Evolutionary conservation across 2,113 vertebrate species (phyloP).

Genomic region (Triplophysa dalaica): DNA sequence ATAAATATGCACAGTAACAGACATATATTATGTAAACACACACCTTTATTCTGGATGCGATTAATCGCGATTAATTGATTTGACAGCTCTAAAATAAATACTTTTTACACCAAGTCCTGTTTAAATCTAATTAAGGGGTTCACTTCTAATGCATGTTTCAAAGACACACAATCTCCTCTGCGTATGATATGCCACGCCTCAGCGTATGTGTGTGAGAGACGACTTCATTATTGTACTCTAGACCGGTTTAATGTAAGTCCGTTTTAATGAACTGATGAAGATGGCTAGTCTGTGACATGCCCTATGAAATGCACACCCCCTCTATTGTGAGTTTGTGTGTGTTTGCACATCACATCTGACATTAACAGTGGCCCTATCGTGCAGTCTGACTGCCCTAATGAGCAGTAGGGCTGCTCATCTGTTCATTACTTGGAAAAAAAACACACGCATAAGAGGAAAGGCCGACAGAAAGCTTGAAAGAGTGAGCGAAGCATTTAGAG

Average conservation of each 20-base stretch:
- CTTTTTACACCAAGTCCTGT: neutral
- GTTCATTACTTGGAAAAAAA: slow-evolving; percentile 63
- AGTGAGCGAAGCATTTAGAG: neutral
- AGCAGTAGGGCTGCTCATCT: slow-evolving; percentile 57
- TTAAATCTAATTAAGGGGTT: slow-evolving; percentile 15
- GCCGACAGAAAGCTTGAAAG: slow-evolving; percentile 46
- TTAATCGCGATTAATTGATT: too few relatives aligned
- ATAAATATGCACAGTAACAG: too few relatives aligned
- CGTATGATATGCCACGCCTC: neutral
- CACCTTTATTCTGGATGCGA: too few relatives aligned
- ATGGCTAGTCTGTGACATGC: neutral
- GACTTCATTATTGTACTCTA: slow-evolving; percentile 46
- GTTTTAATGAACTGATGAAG: slow-evolving; percentile 46
- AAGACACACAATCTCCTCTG: slow-evolving; percentile 1
- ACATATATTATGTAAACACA: too few relatives aligned
- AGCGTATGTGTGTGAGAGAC: slow-evolving; percentile 20
- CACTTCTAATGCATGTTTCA: neutral
- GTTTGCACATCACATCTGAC: slow-evolving; percentile 14
- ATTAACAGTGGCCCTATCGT: slow-evolving; percentile 23
- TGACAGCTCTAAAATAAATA: too few relatives aligned
- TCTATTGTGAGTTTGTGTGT: slow-evolving; percentile 27
- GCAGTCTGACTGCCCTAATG: slow-evolving; percentile 58
- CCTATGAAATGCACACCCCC: slow-evolving; percentile 27
- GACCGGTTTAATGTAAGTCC: slow-evolving; percentile 1
- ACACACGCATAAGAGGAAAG: slow-evolving; percentile 58